phyloP scores from a whole-genome alignment of 2,888 invertebrate species.

The Hydriomena furcata region DNA sequence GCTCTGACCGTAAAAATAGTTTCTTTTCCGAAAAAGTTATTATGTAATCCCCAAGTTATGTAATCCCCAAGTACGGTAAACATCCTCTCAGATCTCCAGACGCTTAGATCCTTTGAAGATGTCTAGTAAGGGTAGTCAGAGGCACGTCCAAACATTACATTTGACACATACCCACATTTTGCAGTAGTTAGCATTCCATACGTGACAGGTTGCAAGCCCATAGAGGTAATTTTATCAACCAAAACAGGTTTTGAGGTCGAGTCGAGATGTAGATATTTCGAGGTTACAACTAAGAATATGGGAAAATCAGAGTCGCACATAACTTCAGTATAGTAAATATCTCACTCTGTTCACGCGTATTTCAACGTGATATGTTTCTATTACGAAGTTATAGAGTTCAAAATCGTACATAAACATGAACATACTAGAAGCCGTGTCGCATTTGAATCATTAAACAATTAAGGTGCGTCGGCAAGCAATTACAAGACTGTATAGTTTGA shows the following conservation, averaged over 20 bases:
- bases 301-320: neutral
- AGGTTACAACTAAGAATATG: no score
- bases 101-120: no score
- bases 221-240: no score
- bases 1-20: constrained; percentile 17
- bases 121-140: no score
- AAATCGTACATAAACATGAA: neutral
- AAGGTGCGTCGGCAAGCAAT: constrained; percentile 34
- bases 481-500: constrained; percentile 38
- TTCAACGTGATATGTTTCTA: neutral
- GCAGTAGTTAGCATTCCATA: no score
- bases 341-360: neutral
- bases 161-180: no score
- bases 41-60: constrained; percentile 9
- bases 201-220: no score
- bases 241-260: no score
- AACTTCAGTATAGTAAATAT: neutral
- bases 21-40: constrained; percentile 17
- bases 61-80: no score
- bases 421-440: constrained; percentile 17
- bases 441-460: constrained; percentile 38
- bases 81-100: no score
- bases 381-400: constrained; percentile 5
- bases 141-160: no score
- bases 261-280: no score